Evolutionary conservation across 2,797 vertebrate genomes (phyloP).

Genomic region (Cetoscarus ocellatus): DNA sequence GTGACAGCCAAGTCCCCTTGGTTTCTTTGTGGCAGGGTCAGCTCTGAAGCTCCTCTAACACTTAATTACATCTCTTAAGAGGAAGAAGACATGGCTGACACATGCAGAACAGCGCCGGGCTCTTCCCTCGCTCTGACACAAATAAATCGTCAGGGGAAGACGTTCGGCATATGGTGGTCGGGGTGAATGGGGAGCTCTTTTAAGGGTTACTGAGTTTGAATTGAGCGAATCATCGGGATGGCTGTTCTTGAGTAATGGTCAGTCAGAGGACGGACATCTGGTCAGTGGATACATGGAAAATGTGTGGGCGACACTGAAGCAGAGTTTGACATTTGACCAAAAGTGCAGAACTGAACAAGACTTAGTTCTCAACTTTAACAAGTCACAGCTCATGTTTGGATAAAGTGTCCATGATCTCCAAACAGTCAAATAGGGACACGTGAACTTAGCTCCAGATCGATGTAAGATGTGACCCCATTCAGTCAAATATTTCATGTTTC

Average conservation of each 20-base stretch:
- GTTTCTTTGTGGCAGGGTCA: slow-evolving; percentile 53
- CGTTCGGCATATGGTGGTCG: slow-evolving; percentile 37
- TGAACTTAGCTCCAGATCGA: too few relatives aligned
- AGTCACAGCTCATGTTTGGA: too few relatives aligned
- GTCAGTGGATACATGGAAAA: slow-evolving; percentile 27
- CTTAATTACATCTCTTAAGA: slow-evolving; percentile 60
- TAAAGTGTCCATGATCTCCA: too few relatives aligned
- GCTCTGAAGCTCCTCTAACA: slow-evolving; percentile 68
- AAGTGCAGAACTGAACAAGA: too few relatives aligned
- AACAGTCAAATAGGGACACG: too few relatives aligned
- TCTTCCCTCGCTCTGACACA: slow-evolving; percentile 23
- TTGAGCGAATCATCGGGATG: slow-evolving; percentile 17
- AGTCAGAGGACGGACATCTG: slow-evolving; percentile 48
- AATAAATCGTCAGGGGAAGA: slow-evolving; percentile 39
- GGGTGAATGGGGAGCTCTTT: slow-evolving; percentile 45
- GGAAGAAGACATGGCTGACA: slow-evolving; percentile 34
- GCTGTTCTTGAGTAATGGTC: slow-evolving; percentile 41
- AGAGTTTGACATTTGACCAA: neutral
- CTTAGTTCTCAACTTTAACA: neutral
- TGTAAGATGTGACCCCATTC: too few relatives aligned
- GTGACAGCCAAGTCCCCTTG: slow-evolving; percentile 58
- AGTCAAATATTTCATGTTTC: too few relatives aligned
- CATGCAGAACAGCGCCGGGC: neutral
- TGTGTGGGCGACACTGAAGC: slow-evolving; percentile 10
- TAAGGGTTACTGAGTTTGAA: slow-evolving; percentile 51